phyloP scores from a whole-genome alignment of 2,797 vertebrate genomes.

The Sylvilagus floridanus region DNA sequence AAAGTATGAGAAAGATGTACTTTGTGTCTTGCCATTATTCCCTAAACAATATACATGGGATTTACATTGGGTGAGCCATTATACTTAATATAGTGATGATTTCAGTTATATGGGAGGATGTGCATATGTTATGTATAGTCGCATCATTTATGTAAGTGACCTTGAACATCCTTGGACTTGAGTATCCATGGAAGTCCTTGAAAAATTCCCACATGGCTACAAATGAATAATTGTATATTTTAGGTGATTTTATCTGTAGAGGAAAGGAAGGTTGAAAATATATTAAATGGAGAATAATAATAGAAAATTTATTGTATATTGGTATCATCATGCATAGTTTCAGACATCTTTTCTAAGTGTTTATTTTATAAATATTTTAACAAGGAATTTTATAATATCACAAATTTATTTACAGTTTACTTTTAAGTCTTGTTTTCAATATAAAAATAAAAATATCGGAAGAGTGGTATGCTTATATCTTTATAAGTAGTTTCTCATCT shows the following conservation, averaged over 20 bases:
- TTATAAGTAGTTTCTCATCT: constrained; percentile 52
- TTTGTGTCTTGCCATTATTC: not conserved
- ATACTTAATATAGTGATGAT: not conserved
- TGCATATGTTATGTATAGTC: too few relatives aligned
- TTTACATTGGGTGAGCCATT: not conserved
- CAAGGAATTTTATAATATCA: not conserved
- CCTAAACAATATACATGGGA: not conserved
- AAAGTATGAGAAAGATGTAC: not conserved
- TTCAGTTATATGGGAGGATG: not conserved
- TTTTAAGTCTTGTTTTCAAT: not conserved
- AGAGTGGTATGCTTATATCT: not conserved
- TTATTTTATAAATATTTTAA: constrained; percentile 15
- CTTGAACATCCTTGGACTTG: not conserved
- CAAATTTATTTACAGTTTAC: not conserved
- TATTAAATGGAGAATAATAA: constrained; percentile 41
- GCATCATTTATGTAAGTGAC: not conserved
- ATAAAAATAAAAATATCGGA: not conserved
- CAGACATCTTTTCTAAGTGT: not conserved
- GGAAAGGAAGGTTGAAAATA: constrained; percentile 15
- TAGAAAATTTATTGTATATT: constrained; percentile 10
- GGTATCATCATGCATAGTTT: not conserved
- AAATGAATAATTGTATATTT: not conserved
- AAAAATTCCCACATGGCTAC: not conserved
- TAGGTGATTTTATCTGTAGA: constrained; percentile 14
- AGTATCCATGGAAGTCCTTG: not conserved